Base-by-base conservation (phyloP, 2,113 vertebrate species). In the Channa argus region DNA sequence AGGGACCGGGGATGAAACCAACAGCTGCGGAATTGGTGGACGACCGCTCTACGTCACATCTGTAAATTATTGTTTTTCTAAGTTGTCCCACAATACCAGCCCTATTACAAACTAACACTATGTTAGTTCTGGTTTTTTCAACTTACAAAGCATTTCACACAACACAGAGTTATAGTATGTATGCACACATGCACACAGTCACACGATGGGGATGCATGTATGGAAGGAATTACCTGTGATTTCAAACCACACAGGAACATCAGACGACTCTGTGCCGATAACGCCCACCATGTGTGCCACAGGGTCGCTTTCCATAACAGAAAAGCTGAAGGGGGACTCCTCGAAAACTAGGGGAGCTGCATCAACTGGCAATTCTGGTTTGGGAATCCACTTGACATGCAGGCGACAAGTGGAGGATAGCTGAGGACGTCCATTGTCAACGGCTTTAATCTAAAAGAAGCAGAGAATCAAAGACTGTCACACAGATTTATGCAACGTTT, bases 211-310 rank as follows among this genome's bases (percentile, higher is more conserved):
- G 38, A 0, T 0, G 11, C 4, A 49, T 1, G 15, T 11, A 51
- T 38, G 12, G 5, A 8, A 37, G 6, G 65, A 58, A 86, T 85
- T 95, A 99, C 98, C 98, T 74, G 93, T 96, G 94, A 99, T 98
- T 90, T 99, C 97, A 92, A 99, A 99, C 98, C 98, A 99, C 51
- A 98, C 94, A 0, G 95, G 93, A 34, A 91, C 93, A 83, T 96
- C 94, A 14, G 92, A 91, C 39, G 95, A 95, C 62, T 99, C 96
- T 4, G 96, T 96, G 85, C 95, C 89, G 67, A 99, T 94, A 2
- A 99, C 96, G 1, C 97, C 97, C 62, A 99, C 96, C 98, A 99
- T 99, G 91, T 99, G 97, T 53, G 96, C 95, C 56, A 99, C 96
- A 0, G 97, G 96, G 84, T 99, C 98, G n/a, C 95, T 98, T 78